A percentile compares a stretch with the other conserved stretches of the same genome.
These are phyloP conservation scores for Entomobrya proxima DNA, from an alignment of 2,888 invertebrate genomes.

Conservation along the genomic window DNA sequence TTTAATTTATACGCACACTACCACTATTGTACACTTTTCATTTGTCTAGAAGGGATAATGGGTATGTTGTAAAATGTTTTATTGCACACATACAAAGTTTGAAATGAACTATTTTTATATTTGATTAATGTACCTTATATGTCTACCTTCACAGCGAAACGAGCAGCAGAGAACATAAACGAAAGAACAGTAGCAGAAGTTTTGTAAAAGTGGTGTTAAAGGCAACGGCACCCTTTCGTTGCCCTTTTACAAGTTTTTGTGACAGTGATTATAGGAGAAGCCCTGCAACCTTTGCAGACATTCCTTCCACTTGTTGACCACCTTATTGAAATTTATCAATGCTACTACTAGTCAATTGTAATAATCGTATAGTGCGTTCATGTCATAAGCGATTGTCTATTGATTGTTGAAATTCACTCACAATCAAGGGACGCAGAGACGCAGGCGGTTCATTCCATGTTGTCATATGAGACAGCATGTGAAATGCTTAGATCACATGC, in stretches of 20 bases:
- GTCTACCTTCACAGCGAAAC: not conserved
- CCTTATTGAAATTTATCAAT: conserved; percentile 31
- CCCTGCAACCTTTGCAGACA: conserved; percentile 56
- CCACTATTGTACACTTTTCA: not conserved
- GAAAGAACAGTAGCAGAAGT: no score
- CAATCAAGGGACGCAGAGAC: not conserved
- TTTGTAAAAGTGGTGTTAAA: conserved; percentile 50
- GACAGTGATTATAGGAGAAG: not conserved
- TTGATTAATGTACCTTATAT: not conserved
- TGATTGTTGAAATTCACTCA: conserved; percentile 39
- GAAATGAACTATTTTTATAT: not conserved
- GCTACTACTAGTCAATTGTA: not conserved
- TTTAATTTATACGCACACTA: not conserved
- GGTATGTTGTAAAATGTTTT: not conserved
- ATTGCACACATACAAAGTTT: not conserved
- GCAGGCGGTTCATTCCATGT: conserved; percentile 17
- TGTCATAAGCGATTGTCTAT: not conserved
- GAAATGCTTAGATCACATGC: not conserved
- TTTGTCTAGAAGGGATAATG: not conserved
- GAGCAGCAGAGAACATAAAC: conserved; percentile 25
- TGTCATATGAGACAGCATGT: not conserved
- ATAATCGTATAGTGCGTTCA: not conserved
- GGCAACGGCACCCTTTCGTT: conserved; percentile 47
- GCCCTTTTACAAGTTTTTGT: not conserved
- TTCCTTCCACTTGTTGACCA: not conserved